A percentile compares a stretch with the other conserved stretches of the same genome.
Evolutionary conservation across 2,113 vertebrate genomes (phyloP).

Genomic region (Irena cyanogastra): DNA sequence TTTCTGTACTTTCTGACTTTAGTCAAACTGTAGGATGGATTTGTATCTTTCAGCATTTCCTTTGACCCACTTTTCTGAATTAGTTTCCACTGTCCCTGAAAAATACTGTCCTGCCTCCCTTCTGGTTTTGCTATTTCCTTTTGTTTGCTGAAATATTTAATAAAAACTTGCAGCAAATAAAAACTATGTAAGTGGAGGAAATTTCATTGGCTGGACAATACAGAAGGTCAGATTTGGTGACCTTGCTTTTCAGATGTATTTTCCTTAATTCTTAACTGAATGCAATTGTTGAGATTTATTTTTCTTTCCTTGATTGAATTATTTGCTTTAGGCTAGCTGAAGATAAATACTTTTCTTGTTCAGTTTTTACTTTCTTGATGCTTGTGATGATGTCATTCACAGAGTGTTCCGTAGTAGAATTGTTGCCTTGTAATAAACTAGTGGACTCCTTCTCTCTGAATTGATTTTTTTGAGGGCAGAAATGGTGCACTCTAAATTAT

Average conservation of each 20-base stretch:
- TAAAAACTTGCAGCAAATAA: neutral
- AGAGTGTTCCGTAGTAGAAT: neutral
- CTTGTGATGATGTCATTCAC: neutral
- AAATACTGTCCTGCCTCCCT: neutral
- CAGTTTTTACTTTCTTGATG: neutral
- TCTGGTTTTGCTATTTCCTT: slow-evolving; percentile 31
- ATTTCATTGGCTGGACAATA: neutral
- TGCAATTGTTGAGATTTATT: neutral
- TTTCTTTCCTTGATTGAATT: neutral
- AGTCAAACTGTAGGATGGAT: neutral
- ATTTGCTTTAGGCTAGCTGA: neutral
- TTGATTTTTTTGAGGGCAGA: neutral
- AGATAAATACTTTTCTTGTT: neutral
- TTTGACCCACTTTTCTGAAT: slow-evolving; percentile 21
- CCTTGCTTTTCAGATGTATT: neutral
- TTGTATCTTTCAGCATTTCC: slow-evolving; percentile 5
- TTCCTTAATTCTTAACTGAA: neutral
- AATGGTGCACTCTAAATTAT: neutral
- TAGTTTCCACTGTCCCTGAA: slow-evolving; percentile 24
- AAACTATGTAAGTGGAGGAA: neutral
- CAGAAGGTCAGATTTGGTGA: neutral
- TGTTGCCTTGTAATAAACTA: neutral
- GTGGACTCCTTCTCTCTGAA: neutral
- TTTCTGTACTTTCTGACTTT: neutral
- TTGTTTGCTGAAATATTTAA: neutral